Base-by-base conservation (phyloP, 1,140 invertebrate genomes). In the Macrostomum lignano region DNA sequence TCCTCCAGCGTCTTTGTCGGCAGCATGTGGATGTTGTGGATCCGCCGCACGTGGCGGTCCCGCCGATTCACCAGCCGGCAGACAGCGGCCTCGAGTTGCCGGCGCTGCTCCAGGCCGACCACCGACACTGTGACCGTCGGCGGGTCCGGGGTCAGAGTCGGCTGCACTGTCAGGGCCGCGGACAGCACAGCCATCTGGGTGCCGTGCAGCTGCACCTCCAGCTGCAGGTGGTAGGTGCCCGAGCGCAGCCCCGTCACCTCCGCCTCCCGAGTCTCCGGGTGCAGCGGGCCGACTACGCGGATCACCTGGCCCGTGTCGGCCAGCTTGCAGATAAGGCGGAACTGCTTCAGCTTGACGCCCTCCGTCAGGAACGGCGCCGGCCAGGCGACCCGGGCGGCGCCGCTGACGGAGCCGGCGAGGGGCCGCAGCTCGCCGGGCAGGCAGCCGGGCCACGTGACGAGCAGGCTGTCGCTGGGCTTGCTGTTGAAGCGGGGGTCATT, bases 271-370 rank as follows among this genome's bases (percentile, higher is more conserved):
- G 42, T 47, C 17, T 52, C 46, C 5, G 51, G 49, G 31, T 53
- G 51, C 4, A 55, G 47, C 10, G 51, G 50, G 11, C 44, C 45
- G 24, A 55, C 41, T 31, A 40, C 45, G 29, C 49, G 46, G 2
- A 55, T 46, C 35, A 47, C 31, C 19, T 48, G 46, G 31, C 51
- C 49, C 31, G 51, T 50, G 20, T 43, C 46, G 17, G 45, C 45
- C 30, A 55, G 51, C 17, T 45, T 30, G 41, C 49, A 52, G 36
- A 45, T 45, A 21, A 49, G 39, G 42, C 47, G 51, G 38, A 44
- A 55, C 33, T 56, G 50, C 40, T 55, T 55, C 33, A 56, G 41
- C 36, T 52, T 56, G 36, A 51, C 46, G 3, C 50, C 50, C 13
- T 52, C 55, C 3, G 51, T 52, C 17, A 46, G 39, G 33, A 47